Evolutionary conservation across 2,888 invertebrate genomes (phyloP), one percentile per base, ranked within the genome.

Genomic region (Schrankia costaestrigalis): DNA sequence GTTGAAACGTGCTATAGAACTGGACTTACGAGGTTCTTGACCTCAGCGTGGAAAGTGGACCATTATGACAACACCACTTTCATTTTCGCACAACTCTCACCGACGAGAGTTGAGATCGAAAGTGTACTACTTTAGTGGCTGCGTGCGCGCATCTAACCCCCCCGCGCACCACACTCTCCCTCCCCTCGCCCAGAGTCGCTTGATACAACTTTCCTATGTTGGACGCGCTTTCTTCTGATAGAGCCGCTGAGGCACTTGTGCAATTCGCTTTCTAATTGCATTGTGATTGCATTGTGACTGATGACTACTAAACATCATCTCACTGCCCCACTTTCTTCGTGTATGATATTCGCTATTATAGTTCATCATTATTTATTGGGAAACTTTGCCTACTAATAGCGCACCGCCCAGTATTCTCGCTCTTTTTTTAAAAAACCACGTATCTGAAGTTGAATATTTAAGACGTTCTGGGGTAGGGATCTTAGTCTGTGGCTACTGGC

Each of bases 41-140:
- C 83, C 87, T 71, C 72, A 56, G 46, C 70, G 71, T 81, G 81
- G 85, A 86, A 86, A 87, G 86, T 86, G 76, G 78, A 84, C 75
- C 83, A 83, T 82, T 79, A 84, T 85, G 78, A 81, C 88, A 81
- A 62, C 63, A 89, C 80, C 77, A 90, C 89, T 87, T 90, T 90
- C 90, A 86, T 90, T 89, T 90, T 90, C 89, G 82, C 85, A 85
- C 88, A 89, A 89, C 89, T 89, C 86, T 86, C 83, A 84, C 84
- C 72, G 61, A 59, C 68, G 78, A 78, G 72, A 73, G 78, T 78
- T 56, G 80, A 85, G 81, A 88, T 83, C 78, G 87, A 86, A 84
- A 85, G 86, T 87, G 86, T 85, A 80, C 84, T 72, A 87, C 87
- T 83, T 85, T 71, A 56, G 72, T 68, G 57, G 67, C 73, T 82